Base-by-base conservation (phyloP, 2,888 invertebrate species). In the Empis stercorea region DNA sequence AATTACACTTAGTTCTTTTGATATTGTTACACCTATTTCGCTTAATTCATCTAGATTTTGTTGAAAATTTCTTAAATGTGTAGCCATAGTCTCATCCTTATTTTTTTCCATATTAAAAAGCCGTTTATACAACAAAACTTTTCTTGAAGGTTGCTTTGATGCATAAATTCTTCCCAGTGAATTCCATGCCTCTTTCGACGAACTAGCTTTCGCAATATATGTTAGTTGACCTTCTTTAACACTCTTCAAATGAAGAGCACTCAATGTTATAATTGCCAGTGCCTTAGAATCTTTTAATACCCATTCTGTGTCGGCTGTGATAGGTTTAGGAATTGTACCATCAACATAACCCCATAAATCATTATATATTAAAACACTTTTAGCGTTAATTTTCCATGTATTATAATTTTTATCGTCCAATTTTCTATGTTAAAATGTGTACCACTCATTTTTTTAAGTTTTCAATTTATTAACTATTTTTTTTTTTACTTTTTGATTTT, bases 321-420 rank as follows among this genome's bases (percentile, higher is more conserved):
- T 13, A 2, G 39, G 39, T 11, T 9, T 13, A 4, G 4, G 2
- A 6, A 11, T 17, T 13, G 10, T 16, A 9, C 45, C 49, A 30
- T 20, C 43, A 16, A 30, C 41, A 43, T 40, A 48, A 10, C 14
- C 14, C 51, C 51, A 47, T 14, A 49, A 43, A 45, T 51, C 49
- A 30, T 37, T 44, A 15, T 14, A 48, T 14, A 48, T 42, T 10
- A 49, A 30, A 4, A 51, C 39, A 17, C 48, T 51, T n/a, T 16
- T 39, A 27, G 45, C 48, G 1, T 47, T 44, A 9, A 47, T 27
- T 14, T 36, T 46, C 48, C 47, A 49, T 9, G 43, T 36, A n/a
- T 49, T 44, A 14, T 45, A 47, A 30, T 50, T 48, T 39, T 44
- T 32, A 27, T 48, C 41, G 13, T 7, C 14, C 2, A 48, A 14